Conservation (phyloP, 2,888 invertebrate species). For the Drosophila kanekoi region DNA sequence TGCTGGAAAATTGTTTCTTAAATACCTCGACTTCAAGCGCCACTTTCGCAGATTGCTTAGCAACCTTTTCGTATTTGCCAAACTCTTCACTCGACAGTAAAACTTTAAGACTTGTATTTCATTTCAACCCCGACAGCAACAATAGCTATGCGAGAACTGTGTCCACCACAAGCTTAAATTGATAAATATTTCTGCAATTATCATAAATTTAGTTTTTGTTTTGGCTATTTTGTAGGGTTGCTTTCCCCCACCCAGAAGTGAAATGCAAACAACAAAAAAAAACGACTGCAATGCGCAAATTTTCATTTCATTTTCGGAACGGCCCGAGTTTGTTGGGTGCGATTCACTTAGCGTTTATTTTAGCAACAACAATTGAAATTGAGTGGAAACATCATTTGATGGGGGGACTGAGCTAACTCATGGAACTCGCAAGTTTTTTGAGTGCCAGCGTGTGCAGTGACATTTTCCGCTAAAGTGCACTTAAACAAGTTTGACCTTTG, state of each 20-base stretch:
- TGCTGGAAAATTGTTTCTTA: not conserved
- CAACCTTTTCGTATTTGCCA: slow-evolving; percentile 15
- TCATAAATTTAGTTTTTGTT: slow-evolving; percentile 45
- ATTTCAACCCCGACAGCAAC: slow-evolving; percentile 9
- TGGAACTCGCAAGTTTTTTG: slow-evolving; percentile 16
- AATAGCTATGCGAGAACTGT: not conserved
- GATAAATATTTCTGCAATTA: slow-evolving; percentile 56
- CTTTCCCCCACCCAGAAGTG: slow-evolving; percentile 26
- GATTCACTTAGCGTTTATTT: slow-evolving; percentile 25
- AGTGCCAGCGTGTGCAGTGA: slow-evolving; percentile 77
- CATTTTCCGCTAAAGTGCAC: slow-evolving; percentile 68
- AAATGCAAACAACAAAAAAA: slow-evolving; percentile 32
- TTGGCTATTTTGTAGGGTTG: slow-evolving; percentile 3
- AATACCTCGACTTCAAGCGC: not conserved
- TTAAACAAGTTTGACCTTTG: slow-evolving; percentile 77
- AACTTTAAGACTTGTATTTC: slow-evolving; percentile 9
- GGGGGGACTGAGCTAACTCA: slow-evolving; percentile 13
- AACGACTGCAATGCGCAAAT: slow-evolving; percentile 75
- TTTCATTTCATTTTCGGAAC: slow-evolving; percentile 30
- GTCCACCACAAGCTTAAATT: slow-evolving; percentile 39
- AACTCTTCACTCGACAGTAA: slow-evolving; percentile 12
- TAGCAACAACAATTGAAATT: slow-evolving; percentile 66
- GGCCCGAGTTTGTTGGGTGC: slow-evolving; percentile 40
- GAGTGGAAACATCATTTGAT: slow-evolving; percentile 72
- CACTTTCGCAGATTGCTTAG: slow-evolving; percentile 9